phyloP scores from a whole-genome alignment of 1,140 invertebrate genomes.

The Brachionus manjavacas region DNA sequence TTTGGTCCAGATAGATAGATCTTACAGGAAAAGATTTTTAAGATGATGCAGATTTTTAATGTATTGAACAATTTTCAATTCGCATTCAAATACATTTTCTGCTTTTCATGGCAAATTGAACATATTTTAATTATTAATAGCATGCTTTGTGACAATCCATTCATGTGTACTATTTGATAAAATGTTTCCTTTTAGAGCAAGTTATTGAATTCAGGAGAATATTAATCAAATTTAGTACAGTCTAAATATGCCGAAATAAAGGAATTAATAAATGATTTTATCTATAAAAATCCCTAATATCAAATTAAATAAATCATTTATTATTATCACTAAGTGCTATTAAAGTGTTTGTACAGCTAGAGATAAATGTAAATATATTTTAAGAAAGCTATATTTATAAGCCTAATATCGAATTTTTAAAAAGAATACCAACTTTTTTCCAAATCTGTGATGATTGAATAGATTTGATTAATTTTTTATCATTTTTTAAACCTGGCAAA shows the following conservation, averaged over 20 bases:
- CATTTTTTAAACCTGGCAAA: neutral
- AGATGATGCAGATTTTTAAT: neutral
- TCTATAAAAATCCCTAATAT: neutral
- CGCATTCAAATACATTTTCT: neutral
- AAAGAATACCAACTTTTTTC: neutral
- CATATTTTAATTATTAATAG: neutral
- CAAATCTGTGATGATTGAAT: neutral
- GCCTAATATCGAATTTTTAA: neutral
- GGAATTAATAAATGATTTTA: neutral
- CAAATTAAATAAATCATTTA: neutral
- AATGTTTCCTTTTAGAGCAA: neutral
- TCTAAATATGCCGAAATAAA: neutral
- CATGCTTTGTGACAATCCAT: neutral
- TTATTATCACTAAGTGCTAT: neutral
- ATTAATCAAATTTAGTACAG: neutral
- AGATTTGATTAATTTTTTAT: neutral
- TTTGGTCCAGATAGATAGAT: neutral
- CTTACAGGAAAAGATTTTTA: neutral
- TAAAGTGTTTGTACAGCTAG: neutral
- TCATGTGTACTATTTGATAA: neutral
- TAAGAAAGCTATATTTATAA: neutral
- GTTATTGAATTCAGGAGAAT: neutral
- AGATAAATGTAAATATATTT: neutral
- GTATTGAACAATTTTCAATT: neutral
- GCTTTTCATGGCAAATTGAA: neutral